These are phyloP conservation scores for Centropus unirufus DNA, from an alignment of 2,113 vertebrate genomes.

Conservation along the genomic window DNA sequence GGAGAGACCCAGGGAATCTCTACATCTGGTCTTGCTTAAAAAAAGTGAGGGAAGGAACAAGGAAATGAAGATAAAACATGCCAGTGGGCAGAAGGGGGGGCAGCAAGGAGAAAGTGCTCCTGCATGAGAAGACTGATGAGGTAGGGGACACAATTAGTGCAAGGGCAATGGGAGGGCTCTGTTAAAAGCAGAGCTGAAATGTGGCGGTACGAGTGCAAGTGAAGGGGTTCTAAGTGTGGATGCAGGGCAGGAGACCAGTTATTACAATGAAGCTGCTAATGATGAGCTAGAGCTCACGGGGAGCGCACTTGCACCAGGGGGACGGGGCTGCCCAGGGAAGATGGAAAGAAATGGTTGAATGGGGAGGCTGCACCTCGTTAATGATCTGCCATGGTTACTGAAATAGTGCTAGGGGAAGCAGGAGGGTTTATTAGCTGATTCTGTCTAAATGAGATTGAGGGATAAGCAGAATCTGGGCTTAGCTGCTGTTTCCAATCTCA, in stretches of 20 bases:
- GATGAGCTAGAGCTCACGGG: not conserved
- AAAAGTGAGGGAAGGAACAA: not conserved
- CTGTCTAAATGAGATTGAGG: conserved; percentile 22
- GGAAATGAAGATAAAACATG: not conserved
- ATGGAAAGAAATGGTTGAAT: not conserved
- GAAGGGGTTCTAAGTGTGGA: not conserved
- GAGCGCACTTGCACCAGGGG: not conserved
- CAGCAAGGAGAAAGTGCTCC: not conserved
- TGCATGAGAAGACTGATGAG: not conserved
- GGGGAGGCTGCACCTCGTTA: rapidly evolving
- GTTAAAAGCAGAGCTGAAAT: not conserved
- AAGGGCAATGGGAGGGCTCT: not conserved
- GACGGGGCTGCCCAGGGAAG: not conserved
- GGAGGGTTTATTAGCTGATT: conserved; percentile 4
- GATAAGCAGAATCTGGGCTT: conserved; percentile 14
- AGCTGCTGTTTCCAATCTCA: not conserved
- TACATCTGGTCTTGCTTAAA: not conserved
- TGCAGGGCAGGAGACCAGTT: not conserved
- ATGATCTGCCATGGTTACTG: not conserved
- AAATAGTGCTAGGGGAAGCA: not conserved
- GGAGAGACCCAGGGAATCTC: not conserved
- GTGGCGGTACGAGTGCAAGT: not conserved
- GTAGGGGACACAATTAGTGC: not conserved
- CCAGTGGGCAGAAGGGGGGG: not conserved
- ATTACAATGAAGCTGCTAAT: not conserved